Percentiles rank a stretch among this genome's conserved stretches.
Evolutionary conservation across 2,888 invertebrate genomes (phyloP).

Genomic region (Vanessa cardui): DNA sequence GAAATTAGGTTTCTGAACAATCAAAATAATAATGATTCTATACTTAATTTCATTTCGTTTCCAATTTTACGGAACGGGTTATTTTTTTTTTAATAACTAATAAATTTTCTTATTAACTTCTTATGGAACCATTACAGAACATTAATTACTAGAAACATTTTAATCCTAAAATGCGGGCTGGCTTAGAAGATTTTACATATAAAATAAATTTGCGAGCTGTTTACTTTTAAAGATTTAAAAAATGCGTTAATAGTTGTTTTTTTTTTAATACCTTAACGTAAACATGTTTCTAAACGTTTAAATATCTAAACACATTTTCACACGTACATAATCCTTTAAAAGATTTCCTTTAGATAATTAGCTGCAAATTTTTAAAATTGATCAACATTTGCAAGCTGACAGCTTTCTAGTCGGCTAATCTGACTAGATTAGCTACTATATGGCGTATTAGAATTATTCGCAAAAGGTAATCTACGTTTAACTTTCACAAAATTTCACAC

Average conservation of each 20-base stretch:
- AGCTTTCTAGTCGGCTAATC: constrained; percentile 46
- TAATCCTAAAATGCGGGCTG: no score
- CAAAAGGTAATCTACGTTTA: neutral
- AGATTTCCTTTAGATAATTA: constrained; percentile 47
- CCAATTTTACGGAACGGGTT: no score
- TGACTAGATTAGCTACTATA: constrained; percentile 24
- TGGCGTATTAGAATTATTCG: neutral
- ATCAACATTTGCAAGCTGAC: constrained; percentile 42
- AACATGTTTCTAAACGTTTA: neutral
- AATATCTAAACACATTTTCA: constrained; percentile 11
- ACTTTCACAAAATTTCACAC: neutral
- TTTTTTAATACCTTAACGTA: neutral
- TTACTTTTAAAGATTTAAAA: no score
- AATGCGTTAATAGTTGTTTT: neutral
- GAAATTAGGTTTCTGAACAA: no score
- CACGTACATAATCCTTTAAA: constrained; percentile 21
- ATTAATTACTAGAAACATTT: no score
- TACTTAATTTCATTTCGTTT: no score
- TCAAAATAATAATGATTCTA: no score
- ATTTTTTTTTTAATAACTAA: no score
- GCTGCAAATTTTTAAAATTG: constrained; percentile 50
- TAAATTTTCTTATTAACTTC: no score
- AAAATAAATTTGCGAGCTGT: no score
- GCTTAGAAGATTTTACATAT: no score
- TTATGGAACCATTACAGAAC: no score